phyloP scores from a whole-genome alignment of 92 coral and sea anemone species.

The Siderastrea siderea region DNA sequence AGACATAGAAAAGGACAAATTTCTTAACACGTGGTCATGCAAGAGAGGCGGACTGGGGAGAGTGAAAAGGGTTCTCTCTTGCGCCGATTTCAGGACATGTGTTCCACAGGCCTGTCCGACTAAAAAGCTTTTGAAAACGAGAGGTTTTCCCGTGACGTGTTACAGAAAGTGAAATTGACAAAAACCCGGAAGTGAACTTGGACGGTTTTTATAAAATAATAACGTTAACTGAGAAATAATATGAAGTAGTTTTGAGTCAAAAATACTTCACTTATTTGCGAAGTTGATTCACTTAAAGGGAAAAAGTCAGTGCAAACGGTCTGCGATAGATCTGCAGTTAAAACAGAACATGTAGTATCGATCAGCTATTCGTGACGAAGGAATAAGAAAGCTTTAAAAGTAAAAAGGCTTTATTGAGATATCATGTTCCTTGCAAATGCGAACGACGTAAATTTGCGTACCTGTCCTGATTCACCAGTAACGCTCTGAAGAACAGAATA shows the following conservation, averaged over 20 bases:
- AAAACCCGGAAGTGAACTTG: not conserved
- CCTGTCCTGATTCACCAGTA: constrained; percentile 35
- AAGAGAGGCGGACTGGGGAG: no score
- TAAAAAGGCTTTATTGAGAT: not conserved
- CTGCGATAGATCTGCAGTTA: no score
- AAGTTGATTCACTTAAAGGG: not conserved
- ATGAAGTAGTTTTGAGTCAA: not conserved
- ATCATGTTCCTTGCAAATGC: not conserved
- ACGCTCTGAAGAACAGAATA: constrained; percentile 20
- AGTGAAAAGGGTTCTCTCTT: no score
- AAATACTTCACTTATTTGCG: not conserved
- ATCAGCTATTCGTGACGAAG: no score
- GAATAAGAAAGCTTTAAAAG: no score
- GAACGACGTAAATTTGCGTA: not conserved
- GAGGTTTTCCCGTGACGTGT: constrained; percentile 8
- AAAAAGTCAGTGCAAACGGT: no score
- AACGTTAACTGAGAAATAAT: not conserved
- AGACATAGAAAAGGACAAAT: no score
- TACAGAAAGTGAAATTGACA: not conserved
- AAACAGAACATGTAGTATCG: no score
- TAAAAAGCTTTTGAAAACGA: not conserved
- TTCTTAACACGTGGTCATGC: no score
- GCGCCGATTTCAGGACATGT: no score
- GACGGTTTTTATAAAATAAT: not conserved
- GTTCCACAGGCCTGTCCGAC: not conserved